These are phyloP conservation scores for Serilophus lunatus DNA, from an alignment of 2,113 vertebrate species.

Conservation along the genomic window DNA sequence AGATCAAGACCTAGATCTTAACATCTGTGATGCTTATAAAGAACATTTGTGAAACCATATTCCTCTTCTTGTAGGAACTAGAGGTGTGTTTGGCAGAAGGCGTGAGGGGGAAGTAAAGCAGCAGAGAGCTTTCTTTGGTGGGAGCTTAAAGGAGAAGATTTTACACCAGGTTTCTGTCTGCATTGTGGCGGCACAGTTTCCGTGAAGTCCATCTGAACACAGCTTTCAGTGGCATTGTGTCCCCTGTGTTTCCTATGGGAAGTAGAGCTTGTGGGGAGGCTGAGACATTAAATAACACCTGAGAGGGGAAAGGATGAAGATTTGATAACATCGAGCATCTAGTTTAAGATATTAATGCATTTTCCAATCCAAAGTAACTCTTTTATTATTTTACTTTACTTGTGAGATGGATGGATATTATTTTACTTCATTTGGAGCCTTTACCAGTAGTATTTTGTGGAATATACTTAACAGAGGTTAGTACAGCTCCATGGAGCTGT, in stretches of 20 bases:
- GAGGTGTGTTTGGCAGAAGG: neutral
- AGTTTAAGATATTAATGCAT: neutral
- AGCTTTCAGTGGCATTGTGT: neutral
- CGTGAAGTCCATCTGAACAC: neutral
- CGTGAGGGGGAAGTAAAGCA: neutral
- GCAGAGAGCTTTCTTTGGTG: neutral
- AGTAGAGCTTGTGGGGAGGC: no score
- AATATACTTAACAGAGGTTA: neutral
- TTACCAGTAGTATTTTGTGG: neutral
- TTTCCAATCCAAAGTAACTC: neutral
- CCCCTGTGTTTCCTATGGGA: neutral
- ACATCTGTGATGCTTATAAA: neutral
- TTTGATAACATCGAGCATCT: neutral
- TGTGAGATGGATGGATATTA: neutral
- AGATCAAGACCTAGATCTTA: neutral
- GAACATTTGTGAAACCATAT: neutral
- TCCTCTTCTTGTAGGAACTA: neutral
- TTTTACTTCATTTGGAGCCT: neutral
- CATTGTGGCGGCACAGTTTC: neutral
- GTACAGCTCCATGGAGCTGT: neutral
- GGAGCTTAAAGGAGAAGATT: neutral
- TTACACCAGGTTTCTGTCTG: neutral
- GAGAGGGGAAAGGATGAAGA: neutral
- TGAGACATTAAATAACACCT: neutral
- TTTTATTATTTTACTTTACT: neutral